Percentiles rank a stretch among this genome's conserved stretches.
phyloP scores from a whole-genome alignment of 2,888 invertebrate species.

The Xestia ashworthii region DNA sequence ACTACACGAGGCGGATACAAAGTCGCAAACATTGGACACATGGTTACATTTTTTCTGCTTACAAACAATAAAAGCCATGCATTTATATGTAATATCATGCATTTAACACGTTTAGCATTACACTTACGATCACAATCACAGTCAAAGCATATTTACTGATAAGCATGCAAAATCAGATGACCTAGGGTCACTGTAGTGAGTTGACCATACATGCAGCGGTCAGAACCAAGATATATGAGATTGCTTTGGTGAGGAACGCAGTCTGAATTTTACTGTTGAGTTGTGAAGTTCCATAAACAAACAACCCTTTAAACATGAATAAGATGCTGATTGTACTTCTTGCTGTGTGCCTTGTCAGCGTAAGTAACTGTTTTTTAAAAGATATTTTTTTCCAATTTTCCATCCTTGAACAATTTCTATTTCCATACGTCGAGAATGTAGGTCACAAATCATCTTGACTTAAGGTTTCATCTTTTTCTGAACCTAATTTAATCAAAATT shows the following conservation, averaged over 20 bases:
- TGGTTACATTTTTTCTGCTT: not conserved
- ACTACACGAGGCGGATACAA: not conserved
- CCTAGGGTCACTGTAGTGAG: conserved; percentile 75
- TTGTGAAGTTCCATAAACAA: conserved; percentile 66
- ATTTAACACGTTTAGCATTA: not conserved
- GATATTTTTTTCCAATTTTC: not conserved
- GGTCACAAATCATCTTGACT: not conserved
- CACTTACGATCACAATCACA: conserved; percentile 6
- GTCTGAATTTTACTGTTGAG: conserved; percentile 66
- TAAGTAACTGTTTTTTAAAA: conserved; percentile 69
- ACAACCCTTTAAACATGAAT: conserved; percentile 75
- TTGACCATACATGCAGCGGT: conserved; percentile 62
- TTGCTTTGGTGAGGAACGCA: conserved; percentile 58
- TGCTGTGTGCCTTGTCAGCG: conserved; percentile 81
- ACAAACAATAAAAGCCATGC: not conserved
- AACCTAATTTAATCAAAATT: not conserved
- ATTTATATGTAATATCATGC: not conserved
- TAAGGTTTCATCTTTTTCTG: not conserved
- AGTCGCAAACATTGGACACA: not conserved
- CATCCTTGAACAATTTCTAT: not conserved
- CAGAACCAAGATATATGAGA: conserved; percentile 69
- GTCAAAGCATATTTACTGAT: conserved; percentile 73
- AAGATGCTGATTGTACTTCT: conserved; percentile 79
- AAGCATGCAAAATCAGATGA: conserved; percentile 66
- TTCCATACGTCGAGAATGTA: not conserved